Conservation (phyloP, 2,113 vertebrate genomes). For the Micromys minutus region DNA sequence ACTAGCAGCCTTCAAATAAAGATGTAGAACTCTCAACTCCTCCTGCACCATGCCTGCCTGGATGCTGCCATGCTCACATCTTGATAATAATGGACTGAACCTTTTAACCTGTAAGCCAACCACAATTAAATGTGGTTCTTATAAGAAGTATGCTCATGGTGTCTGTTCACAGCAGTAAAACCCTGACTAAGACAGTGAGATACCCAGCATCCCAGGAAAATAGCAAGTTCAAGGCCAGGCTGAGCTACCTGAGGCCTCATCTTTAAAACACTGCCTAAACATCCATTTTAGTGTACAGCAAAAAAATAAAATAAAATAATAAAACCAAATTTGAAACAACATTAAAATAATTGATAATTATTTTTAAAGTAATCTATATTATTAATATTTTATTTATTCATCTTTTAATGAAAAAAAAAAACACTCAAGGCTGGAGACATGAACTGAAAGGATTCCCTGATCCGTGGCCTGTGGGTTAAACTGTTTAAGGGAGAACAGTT, state of each 20-base stretch:
- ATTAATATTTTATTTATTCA: neutral
- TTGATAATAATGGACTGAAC: no score
- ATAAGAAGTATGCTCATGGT: no score
- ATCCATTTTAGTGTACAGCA: neutral
- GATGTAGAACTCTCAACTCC: no score
- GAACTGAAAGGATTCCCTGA: neutral
- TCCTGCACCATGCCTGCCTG: no score
- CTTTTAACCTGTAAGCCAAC: no score
- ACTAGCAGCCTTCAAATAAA: no score
- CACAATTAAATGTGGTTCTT: no score
- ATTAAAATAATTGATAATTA: constrained; percentile 33
- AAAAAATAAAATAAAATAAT: no score
- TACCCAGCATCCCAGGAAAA: no score
- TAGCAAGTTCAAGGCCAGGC: neutral
- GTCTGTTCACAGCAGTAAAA: no score
- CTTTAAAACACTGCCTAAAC: neutral
- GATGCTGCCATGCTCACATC: no score
- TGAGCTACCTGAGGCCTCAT: neutral
- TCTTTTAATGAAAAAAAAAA: neutral
- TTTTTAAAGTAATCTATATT: neutral
- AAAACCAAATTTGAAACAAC: neutral
- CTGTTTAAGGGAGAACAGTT: constrained; percentile 51
- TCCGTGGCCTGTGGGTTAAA: neutral
- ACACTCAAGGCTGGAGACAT: neutral
- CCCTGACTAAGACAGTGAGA: no score